A percentile compares a stretch with the other conserved stretches of the same genome.
These are phyloP conservation scores for Toxotes lorentzi DNA, from an alignment of 2,797 vertebrate genomes.

Conservation along the genomic window DNA sequence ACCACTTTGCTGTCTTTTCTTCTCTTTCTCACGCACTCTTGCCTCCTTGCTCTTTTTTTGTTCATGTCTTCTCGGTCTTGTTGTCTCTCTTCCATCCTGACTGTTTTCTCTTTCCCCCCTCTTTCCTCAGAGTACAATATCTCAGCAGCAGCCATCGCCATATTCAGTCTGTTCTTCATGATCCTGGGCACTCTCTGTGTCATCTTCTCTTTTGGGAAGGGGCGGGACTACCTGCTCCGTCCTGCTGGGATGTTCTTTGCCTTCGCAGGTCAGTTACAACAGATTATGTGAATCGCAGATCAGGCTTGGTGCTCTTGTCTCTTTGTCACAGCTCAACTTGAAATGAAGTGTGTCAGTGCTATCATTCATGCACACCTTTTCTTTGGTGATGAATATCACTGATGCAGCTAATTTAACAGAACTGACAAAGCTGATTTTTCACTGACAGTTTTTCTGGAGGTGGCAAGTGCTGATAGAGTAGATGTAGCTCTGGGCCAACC, in stretches of 20 bases:
- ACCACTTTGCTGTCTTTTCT: background rate
- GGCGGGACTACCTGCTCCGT: slow-evolving; percentile 92
- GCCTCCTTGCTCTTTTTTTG: background rate
- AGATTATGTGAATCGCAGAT: slow-evolving; percentile 6
- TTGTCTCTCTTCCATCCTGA: background rate
- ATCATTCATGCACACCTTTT: background rate
- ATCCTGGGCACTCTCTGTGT: slow-evolving; percentile 90
- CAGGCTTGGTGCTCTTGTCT: background rate
- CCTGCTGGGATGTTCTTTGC: slow-evolving; percentile 97
- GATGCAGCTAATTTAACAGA: slow-evolving; percentile 24
- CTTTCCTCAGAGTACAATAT: slow-evolving; percentile 92
- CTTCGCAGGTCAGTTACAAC: slow-evolving; percentile 89
- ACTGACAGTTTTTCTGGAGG: slow-evolving; percentile 4
- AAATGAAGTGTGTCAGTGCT: slow-evolving; percentile 9
- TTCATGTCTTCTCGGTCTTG: background rate
- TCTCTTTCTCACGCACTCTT: background rate
- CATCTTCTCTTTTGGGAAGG: slow-evolving; percentile 90
- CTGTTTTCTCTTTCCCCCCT: background rate
- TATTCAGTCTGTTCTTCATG: slow-evolving; percentile 93
- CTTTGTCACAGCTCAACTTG: slow-evolving; percentile 8
- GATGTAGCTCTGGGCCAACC: background rate
- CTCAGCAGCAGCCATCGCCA: slow-evolving; percentile 94
- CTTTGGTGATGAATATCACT: slow-evolving; percentile 10
- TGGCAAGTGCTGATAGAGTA: background rate
- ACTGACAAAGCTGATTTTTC: slow-evolving; percentile 27